Percentiles rank a stretch among this genome's conserved stretches.
Conservation (phyloP, 2,113 vertebrate genomes). For the Excalfactoria chinensis region DNA sequence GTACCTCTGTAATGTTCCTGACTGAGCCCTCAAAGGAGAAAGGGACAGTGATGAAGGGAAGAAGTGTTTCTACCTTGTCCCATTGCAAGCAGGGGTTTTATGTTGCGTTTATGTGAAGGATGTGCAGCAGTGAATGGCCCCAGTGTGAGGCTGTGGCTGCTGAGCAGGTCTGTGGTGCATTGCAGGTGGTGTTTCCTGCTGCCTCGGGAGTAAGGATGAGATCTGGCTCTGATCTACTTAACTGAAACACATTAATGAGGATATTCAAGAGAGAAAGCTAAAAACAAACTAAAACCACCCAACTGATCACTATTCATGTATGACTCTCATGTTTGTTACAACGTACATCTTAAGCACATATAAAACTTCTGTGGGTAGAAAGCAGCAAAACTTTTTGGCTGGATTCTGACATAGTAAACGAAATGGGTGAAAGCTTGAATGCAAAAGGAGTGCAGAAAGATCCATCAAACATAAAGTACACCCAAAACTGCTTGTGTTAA, state of each 20-base stretch:
- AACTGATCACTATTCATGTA: rapidly evolving
- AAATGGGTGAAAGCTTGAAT: neutral
- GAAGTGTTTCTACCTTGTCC: neutral
- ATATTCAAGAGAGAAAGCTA: neutral
- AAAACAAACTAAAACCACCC: neutral
- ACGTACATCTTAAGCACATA: rapidly evolving
- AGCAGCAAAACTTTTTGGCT: neutral
- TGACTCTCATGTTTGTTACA: rapidly evolving
- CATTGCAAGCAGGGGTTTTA: neutral
- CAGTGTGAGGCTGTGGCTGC: neutral
- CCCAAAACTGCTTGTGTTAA: neutral
- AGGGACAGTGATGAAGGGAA: neutral
- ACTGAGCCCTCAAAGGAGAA: neutral
- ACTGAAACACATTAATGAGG: neutral
- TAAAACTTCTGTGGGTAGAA: neutral
- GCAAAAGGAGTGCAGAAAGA: neutral
- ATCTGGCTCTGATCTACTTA: rapidly evolving
- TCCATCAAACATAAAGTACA: neutral
- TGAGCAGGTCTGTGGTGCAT: neutral
- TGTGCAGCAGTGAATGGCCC: neutral
- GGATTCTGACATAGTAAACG: neutral
- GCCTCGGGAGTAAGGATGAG: neutral
- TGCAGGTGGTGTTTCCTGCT: rapidly evolving
- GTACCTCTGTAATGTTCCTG: neutral
- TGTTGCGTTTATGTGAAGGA: neutral